A percentile compares a stretch with the other conserved stretches of the same genome.
Evolutionary conservation across 1,140 invertebrate species (phyloP).

Genomic region (Zaprionus taronus): DNA sequence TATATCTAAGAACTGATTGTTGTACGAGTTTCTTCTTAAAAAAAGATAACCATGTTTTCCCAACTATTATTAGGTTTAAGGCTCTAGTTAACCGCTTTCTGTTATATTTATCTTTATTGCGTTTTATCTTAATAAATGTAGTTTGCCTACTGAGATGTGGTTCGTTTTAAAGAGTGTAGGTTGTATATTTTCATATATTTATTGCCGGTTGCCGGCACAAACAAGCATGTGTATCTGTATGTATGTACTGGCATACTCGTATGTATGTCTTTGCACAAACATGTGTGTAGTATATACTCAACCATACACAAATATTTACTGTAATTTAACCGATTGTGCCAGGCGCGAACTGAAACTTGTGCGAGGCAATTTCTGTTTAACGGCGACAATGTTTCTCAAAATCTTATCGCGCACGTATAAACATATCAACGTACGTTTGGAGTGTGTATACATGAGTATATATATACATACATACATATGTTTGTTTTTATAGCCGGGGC

Average conservation of each 20-base stretch:
- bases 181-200: neutral
- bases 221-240: neutral
- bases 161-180: neutral
- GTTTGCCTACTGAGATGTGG: neutral
- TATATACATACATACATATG: neutral
- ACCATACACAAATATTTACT: slow-evolving; percentile 7
- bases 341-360: neutral
- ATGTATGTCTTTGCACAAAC: slow-evolving; percentile 7
- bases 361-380: slow-evolving; percentile 1
- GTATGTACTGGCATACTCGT: neutral
- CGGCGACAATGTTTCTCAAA: slow-evolving; percentile 3
- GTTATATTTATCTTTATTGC: neutral
- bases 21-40: too few relatives aligned
- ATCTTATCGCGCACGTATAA: neutral
- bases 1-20: too few relatives aligned
- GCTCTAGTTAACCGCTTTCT: neutral
- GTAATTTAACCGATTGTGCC: slow-evolving; percentile 7
- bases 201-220: neutral
- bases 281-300: slow-evolving; percentile 3
- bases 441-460: neutral
- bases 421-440: neutral
- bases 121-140: neutral
- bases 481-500: too few relatives aligned
- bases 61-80: neutral
- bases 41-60: too few relatives aligned